These are phyloP conservation scores for Phoebastria nigripes DNA, from an alignment of 2,797 vertebrate genomes.

Conservation along the genomic window DNA sequence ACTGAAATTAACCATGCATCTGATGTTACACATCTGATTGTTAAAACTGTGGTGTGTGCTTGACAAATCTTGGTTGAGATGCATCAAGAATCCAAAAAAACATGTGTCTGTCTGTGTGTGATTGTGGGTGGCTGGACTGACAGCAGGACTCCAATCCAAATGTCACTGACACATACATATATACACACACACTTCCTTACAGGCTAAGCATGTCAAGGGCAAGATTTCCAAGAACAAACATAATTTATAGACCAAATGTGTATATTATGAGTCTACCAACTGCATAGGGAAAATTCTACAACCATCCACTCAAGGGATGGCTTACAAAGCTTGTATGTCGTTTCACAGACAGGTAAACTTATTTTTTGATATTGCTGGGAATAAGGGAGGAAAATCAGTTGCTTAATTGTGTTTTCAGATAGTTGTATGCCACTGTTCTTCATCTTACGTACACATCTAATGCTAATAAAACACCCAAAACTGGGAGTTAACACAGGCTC, in stretches of 20 bases:
- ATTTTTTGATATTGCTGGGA: not conserved
- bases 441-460: accelerated
- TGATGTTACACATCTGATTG: not conserved
- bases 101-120: accelerated
- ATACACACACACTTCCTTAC: not conserved
- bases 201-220: not conserved
- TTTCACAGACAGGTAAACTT: accelerated
- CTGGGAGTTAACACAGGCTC: accelerated
- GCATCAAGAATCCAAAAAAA: not conserved
- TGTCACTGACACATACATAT: not conserved
- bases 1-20: not conserved
- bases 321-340: not conserved
- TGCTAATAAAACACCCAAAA: not conserved
- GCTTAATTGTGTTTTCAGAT: not conserved
- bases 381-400: not conserved
- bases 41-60: not conserved
- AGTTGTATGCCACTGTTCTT: not conserved
- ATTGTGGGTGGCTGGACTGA: not conserved
- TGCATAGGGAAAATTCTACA: not conserved
- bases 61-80: not conserved
- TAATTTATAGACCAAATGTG: not conserved
- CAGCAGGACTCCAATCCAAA: not conserved
- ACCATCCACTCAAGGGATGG: not conserved
- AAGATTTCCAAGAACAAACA: not conserved
- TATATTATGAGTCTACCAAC: not conserved